Base-by-base conservation (phyloP, 2,113 vertebrate genomes). In the Sylvilagus bachmani region DNA sequence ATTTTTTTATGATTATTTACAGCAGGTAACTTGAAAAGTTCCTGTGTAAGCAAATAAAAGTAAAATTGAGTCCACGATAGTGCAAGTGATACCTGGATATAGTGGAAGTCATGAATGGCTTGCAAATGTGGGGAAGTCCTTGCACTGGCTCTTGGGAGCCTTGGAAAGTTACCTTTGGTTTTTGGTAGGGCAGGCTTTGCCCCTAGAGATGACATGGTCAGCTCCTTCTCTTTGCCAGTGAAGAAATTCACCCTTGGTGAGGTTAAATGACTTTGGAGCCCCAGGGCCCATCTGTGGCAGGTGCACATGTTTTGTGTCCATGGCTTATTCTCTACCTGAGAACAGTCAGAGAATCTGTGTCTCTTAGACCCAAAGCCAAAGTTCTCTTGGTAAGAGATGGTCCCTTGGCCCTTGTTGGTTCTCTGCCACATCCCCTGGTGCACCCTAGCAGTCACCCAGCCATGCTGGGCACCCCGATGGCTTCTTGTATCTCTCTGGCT, bases 1-100 rank as follows among this genome's bases (percentile, higher is more conserved):
- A 53, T 55, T 75, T 88, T 93, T 95, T 96, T 89, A 33, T 70
- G 78, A 44, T 83, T 79, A 69, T 87, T 70, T 58, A 81, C 5
- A 86, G 67, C 4, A 27, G 74, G 12, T 83, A 51, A 79, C 16
- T 74, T 13, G 33, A 90, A 86, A 78, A 17, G 2, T 75, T 77
- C 8, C 53, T 73, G 90, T 94, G 85, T 4, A 93, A 78, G 58
- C 55, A 29, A 33, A 38, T 67, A 55, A 44, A 67, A 77, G 25
- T 85, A 73, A 89, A 69, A 78, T 44, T 67, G 69, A 91, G 11
- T 74, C 22, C 31, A 29, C 67, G 51, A 70, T 61, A 74, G 29
- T 11, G 25, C 12, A 82, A 16, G 69, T 49, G 17, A 29, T 51
- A 53, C 61, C 64, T 22, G 12, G 69, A 74, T 61, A 1, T 31